A percentile compares a stretch with the other conserved stretches of the same genome.
These are phyloP conservation scores for Gyrodactylus salaris DNA, from an alignment of 1,140 invertebrate genomes.

Conservation along the genomic window DNA sequence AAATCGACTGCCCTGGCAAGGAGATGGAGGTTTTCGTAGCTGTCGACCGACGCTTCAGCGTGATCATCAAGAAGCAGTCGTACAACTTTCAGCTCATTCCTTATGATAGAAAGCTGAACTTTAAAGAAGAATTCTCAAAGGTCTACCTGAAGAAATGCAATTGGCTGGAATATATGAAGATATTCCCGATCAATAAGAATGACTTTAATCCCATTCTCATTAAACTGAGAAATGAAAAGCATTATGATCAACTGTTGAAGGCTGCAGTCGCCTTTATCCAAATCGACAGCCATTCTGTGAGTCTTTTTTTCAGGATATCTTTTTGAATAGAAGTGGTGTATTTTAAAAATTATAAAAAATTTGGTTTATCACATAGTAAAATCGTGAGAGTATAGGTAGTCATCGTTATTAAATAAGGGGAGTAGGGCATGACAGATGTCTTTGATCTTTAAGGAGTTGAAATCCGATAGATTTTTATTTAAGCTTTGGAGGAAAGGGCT, in stretches of 20 bases:
- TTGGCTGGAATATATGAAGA: slow-evolving; percentile 12
- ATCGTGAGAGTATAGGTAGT: too few relatives aligned
- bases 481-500: too few relatives aligned
- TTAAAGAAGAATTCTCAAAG: not conserved
- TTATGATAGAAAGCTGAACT: not conserved
- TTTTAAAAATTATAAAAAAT: too few relatives aligned
- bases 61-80: slow-evolving; percentile 14
- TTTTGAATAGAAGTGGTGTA: too few relatives aligned
- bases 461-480: too few relatives aligned
- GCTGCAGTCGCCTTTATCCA: not conserved
- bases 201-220: not conserved
- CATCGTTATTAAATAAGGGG: too few relatives aligned
- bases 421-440: too few relatives aligned
- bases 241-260: not conserved
- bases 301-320: not conserved
- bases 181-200: slow-evolving; percentile 16
- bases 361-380: too few relatives aligned
- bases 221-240: not conserved
- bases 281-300: not conserved
- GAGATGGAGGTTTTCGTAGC: slow-evolving; percentile 20
- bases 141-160: not conserved
- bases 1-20: slow-evolving; percentile 14
- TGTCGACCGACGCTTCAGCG: slow-evolving; percentile 15
- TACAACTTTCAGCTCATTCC: not conserved
- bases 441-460: too few relatives aligned